phyloP scores from a whole-genome alignment of 2,113 vertebrate genomes.

The Eurypyga helias region DNA sequence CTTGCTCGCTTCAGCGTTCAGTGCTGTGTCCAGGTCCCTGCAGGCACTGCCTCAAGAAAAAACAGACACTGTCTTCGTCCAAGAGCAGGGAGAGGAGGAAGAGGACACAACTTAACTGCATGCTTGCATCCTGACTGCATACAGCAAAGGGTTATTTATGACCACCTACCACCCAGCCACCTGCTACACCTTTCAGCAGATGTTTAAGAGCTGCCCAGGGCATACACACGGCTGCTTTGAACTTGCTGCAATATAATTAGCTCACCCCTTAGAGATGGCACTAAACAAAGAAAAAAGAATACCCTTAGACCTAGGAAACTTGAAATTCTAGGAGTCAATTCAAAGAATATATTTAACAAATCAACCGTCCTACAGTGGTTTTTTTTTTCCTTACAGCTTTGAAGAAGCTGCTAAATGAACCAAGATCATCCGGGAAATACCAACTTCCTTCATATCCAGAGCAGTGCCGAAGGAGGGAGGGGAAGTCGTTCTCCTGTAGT shows the following conservation, averaged over 20 bases:
- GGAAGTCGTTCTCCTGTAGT: not conserved
- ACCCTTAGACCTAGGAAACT: not conserved
- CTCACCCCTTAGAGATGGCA: not conserved
- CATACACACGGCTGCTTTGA: not conserved
- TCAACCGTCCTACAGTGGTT: not conserved
- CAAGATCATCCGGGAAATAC: not conserved
- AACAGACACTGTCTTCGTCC: not conserved
- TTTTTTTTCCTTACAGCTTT: not conserved
- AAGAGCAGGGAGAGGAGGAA: not conserved
- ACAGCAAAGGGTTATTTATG: not conserved
- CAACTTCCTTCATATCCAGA: not conserved
- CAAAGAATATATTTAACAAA: not conserved
- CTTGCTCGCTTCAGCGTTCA: not conserved
- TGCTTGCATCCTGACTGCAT: not conserved
- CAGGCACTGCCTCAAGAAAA: not conserved
- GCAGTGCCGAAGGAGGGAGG: not conserved
- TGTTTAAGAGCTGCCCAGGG: not conserved
- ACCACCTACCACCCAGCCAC: not conserved
- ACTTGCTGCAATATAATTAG: not conserved
- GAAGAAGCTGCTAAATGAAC: not conserved
- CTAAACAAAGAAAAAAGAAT: not conserved
- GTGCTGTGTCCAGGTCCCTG: not conserved
- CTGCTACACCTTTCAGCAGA: not conserved
- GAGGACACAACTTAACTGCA: not conserved
- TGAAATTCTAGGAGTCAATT: not conserved